These are phyloP conservation scores for Astreopora myriophthalma DNA, from an alignment of 64 coral and sea anemone genomes.

Conservation along the genomic window DNA sequence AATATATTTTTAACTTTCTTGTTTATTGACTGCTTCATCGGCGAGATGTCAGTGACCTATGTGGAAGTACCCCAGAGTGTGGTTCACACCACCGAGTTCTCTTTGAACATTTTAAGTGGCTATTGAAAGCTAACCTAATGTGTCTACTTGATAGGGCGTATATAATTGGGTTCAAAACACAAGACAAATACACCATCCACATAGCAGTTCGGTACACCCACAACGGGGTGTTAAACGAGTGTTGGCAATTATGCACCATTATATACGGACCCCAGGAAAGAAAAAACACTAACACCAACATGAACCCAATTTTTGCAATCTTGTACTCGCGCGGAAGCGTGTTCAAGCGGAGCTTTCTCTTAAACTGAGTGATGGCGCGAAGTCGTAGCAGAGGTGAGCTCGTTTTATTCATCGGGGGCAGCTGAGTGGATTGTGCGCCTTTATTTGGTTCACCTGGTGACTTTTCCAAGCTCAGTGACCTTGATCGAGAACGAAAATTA, in stretches of 20 bases:
- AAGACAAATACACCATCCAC: slow-evolving; percentile 84
- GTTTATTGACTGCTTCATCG: too few species aligned
- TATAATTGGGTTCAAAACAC: slow-evolving; percentile 79
- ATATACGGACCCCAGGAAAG: slow-evolving; percentile 90
- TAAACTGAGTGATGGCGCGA: slow-evolving; percentile 70
- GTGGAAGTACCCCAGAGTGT: too few species aligned
- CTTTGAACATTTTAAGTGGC: slow-evolving; percentile 46
- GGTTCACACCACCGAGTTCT: too few species aligned
- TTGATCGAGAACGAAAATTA: neutral
- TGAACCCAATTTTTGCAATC: slow-evolving; percentile 84
- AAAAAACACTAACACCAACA: slow-evolving; percentile 84
- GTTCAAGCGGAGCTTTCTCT: slow-evolving; percentile 56
- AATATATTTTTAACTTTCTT: too few species aligned
- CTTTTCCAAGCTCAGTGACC: slow-evolving; percentile 44
- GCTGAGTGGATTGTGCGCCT: neutral
- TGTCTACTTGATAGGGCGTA: slow-evolving; percentile 89
- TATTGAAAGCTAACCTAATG: slow-evolving; percentile 72
- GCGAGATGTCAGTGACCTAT: too few species aligned
- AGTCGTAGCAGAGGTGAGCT: slow-evolving; percentile 52
- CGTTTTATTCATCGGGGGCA: neutral
- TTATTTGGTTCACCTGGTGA: neutral
- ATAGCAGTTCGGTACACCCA: slow-evolving; percentile 78
- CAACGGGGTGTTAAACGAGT: slow-evolving; percentile 3
- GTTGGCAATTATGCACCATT: slow-evolving; percentile 74
- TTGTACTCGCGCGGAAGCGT: slow-evolving; percentile 78